Conservation (phyloP, 2,113 vertebrate genomes). For the Raja brachyura region DNA sequence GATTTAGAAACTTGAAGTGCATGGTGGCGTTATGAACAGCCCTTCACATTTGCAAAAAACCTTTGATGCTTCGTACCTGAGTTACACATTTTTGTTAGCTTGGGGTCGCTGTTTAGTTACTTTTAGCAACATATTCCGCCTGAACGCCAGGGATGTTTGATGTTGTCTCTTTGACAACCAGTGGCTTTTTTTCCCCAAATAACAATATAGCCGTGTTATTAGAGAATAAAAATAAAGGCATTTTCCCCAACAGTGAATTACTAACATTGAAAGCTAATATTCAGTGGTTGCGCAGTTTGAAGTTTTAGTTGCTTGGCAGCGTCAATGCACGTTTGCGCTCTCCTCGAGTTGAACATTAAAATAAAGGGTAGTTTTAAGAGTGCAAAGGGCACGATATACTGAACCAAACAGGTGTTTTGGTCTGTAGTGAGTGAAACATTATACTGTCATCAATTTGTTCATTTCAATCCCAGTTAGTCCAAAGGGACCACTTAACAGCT, state of each 20-base stretch:
- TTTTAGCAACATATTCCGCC: slow-evolving; percentile 39
- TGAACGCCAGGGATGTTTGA: no score
- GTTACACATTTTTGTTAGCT: slow-evolving; percentile 42
- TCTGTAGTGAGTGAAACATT: background rate
- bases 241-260: background rate
- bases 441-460: background rate
- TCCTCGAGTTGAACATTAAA: background rate
- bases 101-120: slow-evolving; percentile 53
- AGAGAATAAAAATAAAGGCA: background rate
- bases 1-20: background rate
- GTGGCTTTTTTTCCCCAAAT: background rate
- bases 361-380: background rate
- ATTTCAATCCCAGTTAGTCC: background rate
- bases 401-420: background rate
- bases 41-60: background rate
- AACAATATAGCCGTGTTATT: background rate
- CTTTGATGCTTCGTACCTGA: background rate
- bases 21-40: background rate
- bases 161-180: background rate
- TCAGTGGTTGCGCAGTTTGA: no score
- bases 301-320: no score
- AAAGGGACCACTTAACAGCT: background rate
- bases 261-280: background rate
- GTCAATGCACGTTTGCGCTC: background rate
- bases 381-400: background rate